Conservation (phyloP, 1,140 invertebrate genomes). For the Manduca sexta region DNA sequence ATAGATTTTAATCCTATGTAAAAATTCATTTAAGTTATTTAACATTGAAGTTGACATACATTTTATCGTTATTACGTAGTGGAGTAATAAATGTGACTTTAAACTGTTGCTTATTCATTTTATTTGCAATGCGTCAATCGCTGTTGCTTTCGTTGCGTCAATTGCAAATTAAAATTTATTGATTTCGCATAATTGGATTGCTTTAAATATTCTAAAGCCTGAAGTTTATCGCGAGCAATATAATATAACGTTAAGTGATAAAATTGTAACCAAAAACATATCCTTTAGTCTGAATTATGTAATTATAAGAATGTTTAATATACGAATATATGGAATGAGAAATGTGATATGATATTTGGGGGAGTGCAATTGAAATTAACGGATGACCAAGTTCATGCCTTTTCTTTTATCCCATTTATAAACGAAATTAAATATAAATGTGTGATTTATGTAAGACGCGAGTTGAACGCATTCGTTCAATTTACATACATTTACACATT, state of each 20-base stretch:
- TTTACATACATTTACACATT: constrained; percentile 53
- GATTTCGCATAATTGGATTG: too few species aligned
- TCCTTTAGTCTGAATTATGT: constrained; percentile 61
- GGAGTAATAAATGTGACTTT: constrained; percentile 70
- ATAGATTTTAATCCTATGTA: not conserved
- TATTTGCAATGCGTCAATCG: not conserved
- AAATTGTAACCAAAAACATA: constrained; percentile 65
- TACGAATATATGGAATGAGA: constrained; percentile 20
- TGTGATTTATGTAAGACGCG: constrained; percentile 54
- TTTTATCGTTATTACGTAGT: constrained; percentile 35
- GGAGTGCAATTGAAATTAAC: not conserved
- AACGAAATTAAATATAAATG: constrained; percentile 20
- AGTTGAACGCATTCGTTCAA: constrained; percentile 51
- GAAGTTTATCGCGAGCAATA: too few species aligned
- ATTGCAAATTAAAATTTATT: too few species aligned
- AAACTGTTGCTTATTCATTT: constrained; percentile 18
- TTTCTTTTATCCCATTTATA: not conserved
- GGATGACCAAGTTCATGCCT: not conserved
- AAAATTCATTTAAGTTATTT: constrained; percentile 12
- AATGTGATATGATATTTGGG: not conserved
- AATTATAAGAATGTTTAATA: constrained; percentile 39
- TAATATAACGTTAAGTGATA: constrained; percentile 39
- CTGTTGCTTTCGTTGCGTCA: too few species aligned
- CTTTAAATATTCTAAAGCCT: too few species aligned
- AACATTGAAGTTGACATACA: constrained; percentile 25